Evolutionary conservation across 2,113 vertebrate species (phyloP), one percentile per base, ranked within the genome.

Genomic region (Agelaius phoeniceus): DNA sequence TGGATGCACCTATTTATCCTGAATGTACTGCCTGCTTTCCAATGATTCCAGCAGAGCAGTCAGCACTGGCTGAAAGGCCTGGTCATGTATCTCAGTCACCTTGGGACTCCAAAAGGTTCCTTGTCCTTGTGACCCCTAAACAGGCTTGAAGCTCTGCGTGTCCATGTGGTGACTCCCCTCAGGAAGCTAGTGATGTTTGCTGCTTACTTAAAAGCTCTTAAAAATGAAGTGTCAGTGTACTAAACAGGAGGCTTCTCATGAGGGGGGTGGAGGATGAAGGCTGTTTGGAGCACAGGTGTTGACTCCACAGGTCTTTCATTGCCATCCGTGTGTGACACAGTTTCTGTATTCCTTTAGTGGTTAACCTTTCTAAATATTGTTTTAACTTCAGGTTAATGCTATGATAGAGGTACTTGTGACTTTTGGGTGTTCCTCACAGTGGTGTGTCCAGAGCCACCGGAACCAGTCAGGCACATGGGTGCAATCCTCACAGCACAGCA

Each of bases 401-500:
- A 5, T 1, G 15, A 49, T 1, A 54, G 77, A 19, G 2, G 9
- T 13, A 2, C 48, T 48, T 41, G 49, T 58, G 37, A 15, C 30
- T 59, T 72, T 4, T 16, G 54, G 5, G 65, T 39, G 49, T 6
- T 52, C n/a, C 77, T 63, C 30, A 1, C 3, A 18, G 62, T 3
- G 5, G 2, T 9, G 51, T 20, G 49, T 16, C 75, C 37, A 10
- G 76, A 48, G 90, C 9, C 57, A 9, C 20, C 7, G 17, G 51
- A 57, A 41, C 12, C n/a, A 46, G 41, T 11, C 13, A 68, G 62
- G 28, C 2, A 13, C 46, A 17, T 0, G 44, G 76, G 15, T 0
- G 0, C 1, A 3, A 37, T 31, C 43, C 72, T 65, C 43, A 7
- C 2, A 17, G 17, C 77, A 8, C 22, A 18, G 26, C 0, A 0